Percentiles rank a stretch among this genome's conserved stretches.
Conservation (phyloP, 2,113 vertebrate genomes). For the Gopherus evgoodei region DNA sequence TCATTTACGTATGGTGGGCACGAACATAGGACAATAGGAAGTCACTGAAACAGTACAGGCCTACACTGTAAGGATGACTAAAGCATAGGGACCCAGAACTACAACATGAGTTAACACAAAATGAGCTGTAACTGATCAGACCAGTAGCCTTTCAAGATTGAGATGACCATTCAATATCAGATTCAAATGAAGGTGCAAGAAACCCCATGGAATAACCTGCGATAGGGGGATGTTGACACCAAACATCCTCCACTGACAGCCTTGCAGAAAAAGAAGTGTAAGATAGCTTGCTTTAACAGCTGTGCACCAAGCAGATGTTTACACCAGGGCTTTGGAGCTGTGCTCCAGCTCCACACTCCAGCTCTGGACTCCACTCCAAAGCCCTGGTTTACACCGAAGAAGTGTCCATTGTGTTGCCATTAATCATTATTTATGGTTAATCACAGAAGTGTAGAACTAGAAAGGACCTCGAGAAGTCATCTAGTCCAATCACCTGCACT, state of each 20-base stretch:
- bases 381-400: too few species aligned
- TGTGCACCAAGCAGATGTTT: too few species aligned
- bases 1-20: not conserved
- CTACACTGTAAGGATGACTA: not conserved
- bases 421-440: too few species aligned
- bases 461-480: not conserved
- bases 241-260: not conserved
- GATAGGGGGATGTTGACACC: not conserved
- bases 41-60: not conserved
- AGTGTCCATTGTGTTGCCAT: too few species aligned
- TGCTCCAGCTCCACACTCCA: too few species aligned
- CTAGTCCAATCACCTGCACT: not conserved
- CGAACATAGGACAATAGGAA: not conserved
- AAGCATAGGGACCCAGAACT: not conserved
- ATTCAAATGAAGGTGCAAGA: not conserved
- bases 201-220: not conserved
- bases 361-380: too few species aligned
- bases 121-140: not conserved
- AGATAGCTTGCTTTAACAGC: too few species aligned
- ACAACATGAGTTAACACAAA: not conserved
- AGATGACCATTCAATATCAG: not conserved
- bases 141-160: not conserved
- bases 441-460: not conserved
- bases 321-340: too few species aligned
- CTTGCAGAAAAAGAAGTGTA: not conserved